Conservation (phyloP, 2,113 vertebrate species). For the Gasterosteus nipponicus region DNA sequence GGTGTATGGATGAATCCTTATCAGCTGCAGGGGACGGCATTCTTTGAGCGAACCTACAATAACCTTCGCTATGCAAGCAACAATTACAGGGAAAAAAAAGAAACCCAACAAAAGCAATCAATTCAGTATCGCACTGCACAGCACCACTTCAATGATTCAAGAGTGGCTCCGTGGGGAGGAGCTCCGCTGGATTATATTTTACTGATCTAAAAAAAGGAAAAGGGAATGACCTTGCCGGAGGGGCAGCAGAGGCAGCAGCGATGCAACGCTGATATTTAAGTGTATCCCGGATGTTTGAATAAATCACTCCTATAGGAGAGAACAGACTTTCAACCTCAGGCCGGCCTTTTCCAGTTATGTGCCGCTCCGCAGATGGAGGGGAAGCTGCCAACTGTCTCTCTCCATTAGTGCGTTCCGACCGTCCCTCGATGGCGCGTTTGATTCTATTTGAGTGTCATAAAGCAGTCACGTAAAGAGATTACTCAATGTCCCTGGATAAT, state of each 20-base stretch:
- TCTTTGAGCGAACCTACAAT: conserved; percentile 6
- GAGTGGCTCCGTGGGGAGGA: conserved; percentile 1
- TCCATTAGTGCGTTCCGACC: conserved; percentile 21
- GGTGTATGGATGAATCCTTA: conserved; percentile 7
- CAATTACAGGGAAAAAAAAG: conserved; percentile 8
- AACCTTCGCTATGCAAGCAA: conserved; percentile 15
- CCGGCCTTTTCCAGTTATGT: conserved; percentile 11
- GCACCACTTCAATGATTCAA: conserved; percentile 23
- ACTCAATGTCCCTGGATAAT: conserved; percentile 8
- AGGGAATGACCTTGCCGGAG: background rate
- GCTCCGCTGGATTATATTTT: conserved; percentile 2
- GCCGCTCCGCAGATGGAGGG: background rate
- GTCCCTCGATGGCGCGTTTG: conserved; percentile 4
- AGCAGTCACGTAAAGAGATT: conserved; percentile 5
- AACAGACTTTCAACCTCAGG: conserved; percentile 10
- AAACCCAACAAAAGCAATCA: conserved; percentile 2
- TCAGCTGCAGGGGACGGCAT: background rate
- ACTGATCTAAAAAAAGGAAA: background rate
- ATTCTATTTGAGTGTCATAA: conserved; percentile 36
- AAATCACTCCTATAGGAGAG: conserved; percentile 1
- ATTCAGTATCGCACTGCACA: conserved; percentile 9
- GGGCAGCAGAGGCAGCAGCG: conserved; percentile 1
- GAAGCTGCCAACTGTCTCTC: conserved; percentile 21
- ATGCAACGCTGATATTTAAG: conserved; percentile 2
- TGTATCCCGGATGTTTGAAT: conserved; percentile 16